Conservation (phyloP, 2,113 vertebrate species). For the Fregetta grallaria region DNA sequence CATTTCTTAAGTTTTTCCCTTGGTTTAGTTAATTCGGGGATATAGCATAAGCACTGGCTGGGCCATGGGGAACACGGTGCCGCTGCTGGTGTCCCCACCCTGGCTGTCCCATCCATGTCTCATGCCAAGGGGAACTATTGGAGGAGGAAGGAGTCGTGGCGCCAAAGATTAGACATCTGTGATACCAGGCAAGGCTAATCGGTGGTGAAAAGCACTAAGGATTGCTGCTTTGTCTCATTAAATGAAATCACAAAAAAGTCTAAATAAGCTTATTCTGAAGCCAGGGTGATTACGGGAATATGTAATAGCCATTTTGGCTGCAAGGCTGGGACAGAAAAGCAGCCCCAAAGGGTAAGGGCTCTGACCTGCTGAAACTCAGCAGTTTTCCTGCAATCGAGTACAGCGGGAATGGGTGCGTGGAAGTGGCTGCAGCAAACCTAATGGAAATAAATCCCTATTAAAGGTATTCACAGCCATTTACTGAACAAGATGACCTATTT, state of each 20-base stretch:
- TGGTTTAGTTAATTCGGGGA: neutral
- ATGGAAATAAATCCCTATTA: neutral
- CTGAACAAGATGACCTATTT: neutral
- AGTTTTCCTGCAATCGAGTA: neutral
- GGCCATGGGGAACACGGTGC: rapidly evolving
- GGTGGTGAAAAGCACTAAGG: neutral
- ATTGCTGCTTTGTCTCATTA: neutral
- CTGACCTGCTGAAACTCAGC: neutral
- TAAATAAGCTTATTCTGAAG: neutral
- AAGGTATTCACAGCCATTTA: neutral
- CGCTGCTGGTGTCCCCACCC: neutral
- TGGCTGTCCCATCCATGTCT: neutral
- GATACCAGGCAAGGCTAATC: neutral
- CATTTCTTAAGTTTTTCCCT: neutral
- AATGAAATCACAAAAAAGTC: neutral
- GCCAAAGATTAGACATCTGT: neutral
- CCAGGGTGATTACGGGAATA: neutral
- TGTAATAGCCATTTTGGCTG: neutral
- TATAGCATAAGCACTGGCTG: neutral
- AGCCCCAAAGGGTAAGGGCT: neutral
- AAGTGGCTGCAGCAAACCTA: neutral
- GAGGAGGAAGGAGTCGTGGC: rapidly evolving
- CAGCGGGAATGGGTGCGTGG: rapidly evolving
- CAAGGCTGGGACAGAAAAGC: neutral
- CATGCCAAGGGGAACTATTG: neutral